Evolutionary conservation across 92 coral and sea anemone species (phyloP).

Genomic region (Palythoa heliodiscus): DNA sequence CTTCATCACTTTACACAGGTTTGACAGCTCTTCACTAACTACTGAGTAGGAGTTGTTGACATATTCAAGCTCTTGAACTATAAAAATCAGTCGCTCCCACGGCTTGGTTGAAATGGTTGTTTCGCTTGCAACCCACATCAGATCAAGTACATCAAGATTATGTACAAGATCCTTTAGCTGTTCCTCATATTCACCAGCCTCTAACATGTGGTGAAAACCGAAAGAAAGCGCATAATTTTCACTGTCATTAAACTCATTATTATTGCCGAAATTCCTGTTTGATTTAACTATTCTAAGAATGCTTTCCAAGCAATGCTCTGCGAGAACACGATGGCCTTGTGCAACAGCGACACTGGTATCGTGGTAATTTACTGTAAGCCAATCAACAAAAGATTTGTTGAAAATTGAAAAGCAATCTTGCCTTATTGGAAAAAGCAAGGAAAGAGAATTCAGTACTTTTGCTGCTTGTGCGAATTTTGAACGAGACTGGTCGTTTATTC

Average conservation of each 20-base stretch:
- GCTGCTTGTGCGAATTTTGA: background rate
- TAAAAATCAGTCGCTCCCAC: background rate
- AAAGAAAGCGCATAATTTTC: background rate
- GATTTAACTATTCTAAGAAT: background rate
- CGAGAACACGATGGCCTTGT: slow-evolving; percentile 10
- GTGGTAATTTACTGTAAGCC: background rate
- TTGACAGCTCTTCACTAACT: background rate
- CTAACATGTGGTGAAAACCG: slow-evolving; percentile 18
- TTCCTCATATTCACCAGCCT: background rate
- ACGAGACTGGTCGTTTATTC: background rate
- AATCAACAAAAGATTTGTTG: slow-evolving; percentile 12
- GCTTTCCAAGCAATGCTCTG: slow-evolving; percentile 1
- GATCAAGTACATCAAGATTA: background rate
- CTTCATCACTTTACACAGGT: background rate
- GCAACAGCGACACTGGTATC: background rate
- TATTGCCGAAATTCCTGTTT: background rate
- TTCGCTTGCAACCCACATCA: background rate
- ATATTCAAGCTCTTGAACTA: background rate
- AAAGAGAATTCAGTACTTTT: background rate
- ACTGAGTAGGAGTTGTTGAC: background rate
- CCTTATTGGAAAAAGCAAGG: background rate
- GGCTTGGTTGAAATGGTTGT: background rate
- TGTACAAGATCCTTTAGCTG: background rate
- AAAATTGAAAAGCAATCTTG: background rate
- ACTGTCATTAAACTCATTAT: background rate